phyloP scores from a whole-genome alignment of 1,140 invertebrate species.

The Galleria mellonella region DNA sequence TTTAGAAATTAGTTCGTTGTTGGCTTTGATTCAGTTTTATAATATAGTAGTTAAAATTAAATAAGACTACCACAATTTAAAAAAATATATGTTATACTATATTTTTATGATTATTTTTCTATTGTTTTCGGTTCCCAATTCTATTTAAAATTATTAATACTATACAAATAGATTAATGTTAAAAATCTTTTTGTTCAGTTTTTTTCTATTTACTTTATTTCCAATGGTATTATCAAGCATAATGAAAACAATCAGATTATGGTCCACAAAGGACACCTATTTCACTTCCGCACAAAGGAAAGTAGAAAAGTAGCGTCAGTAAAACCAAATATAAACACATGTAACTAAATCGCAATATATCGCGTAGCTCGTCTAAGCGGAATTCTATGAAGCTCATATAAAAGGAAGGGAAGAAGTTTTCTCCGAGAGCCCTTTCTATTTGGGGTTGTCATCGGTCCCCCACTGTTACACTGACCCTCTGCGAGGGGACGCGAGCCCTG shows the following conservation, averaged over 20 bases:
- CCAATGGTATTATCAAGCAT: background rate
- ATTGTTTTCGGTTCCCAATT: too few relatives aligned
- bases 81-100: too few relatives aligned
- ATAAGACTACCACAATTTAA: too few relatives aligned
- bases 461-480: conserved; percentile 44
- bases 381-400: conserved; percentile 48
- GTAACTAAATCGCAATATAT: conserved; percentile 19
- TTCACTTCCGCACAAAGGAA: background rate
- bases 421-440: conserved; percentile 51
- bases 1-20: too few relatives aligned
- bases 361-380: conserved; percentile 27
- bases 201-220: too few relatives aligned
- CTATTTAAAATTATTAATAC: too few relatives aligned
- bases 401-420: conserved; percentile 44
- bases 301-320: conserved; percentile 1
- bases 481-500: conserved; percentile 29
- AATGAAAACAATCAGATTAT: conserved; percentile 2
- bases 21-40: too few relatives aligned
- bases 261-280: background rate
- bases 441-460: conserved; percentile 59
- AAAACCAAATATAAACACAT: conserved; percentile 2
- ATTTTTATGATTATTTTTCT: too few relatives aligned
- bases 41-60: too few relatives aligned
- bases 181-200: too few relatives aligned
- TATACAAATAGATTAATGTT: too few relatives aligned